Conservation (phyloP, 2,113 vertebrate species). For the Artemisiospiza belli region DNA sequence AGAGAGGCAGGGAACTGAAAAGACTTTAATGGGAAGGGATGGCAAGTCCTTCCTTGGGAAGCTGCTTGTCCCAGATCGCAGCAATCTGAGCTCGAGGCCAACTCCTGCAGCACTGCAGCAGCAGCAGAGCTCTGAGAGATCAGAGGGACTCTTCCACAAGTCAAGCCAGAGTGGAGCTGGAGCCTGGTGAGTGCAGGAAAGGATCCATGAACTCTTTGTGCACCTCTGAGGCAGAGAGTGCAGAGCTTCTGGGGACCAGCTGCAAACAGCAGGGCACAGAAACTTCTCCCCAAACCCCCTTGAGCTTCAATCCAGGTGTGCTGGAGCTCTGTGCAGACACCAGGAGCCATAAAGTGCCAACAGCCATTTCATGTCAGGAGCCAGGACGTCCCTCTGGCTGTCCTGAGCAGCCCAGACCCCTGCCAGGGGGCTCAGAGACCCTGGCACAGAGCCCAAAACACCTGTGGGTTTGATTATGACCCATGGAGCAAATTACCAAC, state of each 20-base stretch:
- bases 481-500: no score
- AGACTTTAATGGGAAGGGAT: slow-evolving; percentile 4
- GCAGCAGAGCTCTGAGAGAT: not conserved
- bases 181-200: not conserved
- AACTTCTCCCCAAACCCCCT: not conserved
- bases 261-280: not conserved
- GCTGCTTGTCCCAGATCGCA: not conserved
- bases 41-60: slow-evolving; percentile 39
- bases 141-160: not conserved
- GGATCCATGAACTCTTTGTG: not conserved
- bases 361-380: not conserved
- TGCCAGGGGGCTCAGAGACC: no score
- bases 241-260: not conserved
- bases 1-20: slow-evolving; percentile 29
- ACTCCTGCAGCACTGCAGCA: not conserved
- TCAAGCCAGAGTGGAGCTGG: not conserved
- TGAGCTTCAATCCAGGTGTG: not conserved
- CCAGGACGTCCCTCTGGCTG: no score
- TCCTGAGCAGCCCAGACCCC: no score
- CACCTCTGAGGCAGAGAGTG: not conserved
- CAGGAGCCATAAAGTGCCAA: not conserved
- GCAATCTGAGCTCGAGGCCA: not conserved
- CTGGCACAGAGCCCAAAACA: no score
- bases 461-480: no score
- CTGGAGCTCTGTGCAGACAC: not conserved